Evolutionary conservation across 2,113 vertebrate species (phyloP).

Genomic region (Neomonachus schauinslandi): DNA sequence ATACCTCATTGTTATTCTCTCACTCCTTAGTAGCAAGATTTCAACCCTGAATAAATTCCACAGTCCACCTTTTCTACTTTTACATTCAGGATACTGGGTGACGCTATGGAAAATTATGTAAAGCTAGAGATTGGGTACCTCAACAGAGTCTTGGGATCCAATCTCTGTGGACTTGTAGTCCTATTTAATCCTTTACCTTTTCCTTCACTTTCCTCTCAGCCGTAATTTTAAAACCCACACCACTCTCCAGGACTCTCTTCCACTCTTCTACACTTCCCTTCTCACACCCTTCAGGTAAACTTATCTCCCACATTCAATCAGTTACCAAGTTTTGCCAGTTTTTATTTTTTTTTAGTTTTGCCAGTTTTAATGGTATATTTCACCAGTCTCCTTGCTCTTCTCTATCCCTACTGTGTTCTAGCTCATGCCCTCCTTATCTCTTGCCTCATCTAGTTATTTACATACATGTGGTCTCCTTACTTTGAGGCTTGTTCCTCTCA

Average conservation of each 20-base stretch:
- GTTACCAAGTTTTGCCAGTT: conserved; percentile 12
- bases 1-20: not conserved
- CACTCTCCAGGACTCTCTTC: conserved; percentile 12
- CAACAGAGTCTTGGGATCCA: not conserved
- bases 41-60: not conserved
- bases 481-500: conserved; percentile 17
- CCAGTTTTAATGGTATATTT: conserved; percentile 37
- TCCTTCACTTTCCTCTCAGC: conserved; percentile 1
- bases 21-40: conserved; percentile 24
- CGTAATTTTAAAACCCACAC: conserved; percentile 21
- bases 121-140: not conserved
- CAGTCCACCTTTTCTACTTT: not conserved
- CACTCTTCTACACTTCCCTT: not conserved
- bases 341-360: not conserved
- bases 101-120: conserved; percentile 24
- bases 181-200: conserved; percentile 19
- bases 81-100: not conserved
- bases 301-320: not conserved
- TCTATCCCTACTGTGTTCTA: not conserved
- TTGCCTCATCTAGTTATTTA: not conserved
- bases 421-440: not conserved
- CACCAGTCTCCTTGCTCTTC: not conserved
- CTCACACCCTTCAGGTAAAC: not conserved
- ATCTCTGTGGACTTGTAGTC: not conserved
- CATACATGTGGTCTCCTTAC: not conserved